Evolutionary conservation across 2,113 vertebrate genomes (phyloP).

Genomic region (Romanogobio albipinnatus): DNA sequence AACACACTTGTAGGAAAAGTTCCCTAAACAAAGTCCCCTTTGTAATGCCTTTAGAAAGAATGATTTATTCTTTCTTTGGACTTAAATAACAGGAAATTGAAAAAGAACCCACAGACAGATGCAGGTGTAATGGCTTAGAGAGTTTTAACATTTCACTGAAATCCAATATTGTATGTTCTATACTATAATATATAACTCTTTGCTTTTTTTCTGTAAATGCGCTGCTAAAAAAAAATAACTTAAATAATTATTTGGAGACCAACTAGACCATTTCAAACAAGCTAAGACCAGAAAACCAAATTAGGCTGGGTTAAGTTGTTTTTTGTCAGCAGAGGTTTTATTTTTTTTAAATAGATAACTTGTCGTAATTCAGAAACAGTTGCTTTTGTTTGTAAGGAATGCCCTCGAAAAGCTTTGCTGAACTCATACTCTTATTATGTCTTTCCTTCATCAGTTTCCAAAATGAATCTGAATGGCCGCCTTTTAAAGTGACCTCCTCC

Average conservation of each 20-base stretch:
- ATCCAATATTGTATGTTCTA: not conserved
- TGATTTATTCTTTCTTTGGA: not conserved
- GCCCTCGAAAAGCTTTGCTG: not conserved
- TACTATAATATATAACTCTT: not conserved
- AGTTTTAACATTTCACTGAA: not conserved
- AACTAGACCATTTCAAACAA: not conserved
- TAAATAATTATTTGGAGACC: not conserved
- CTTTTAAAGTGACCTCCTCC: not conserved
- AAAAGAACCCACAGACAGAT: not conserved
- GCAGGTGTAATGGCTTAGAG: not conserved
- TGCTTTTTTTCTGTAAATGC: not conserved
- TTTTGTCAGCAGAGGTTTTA: too few relatives aligned
- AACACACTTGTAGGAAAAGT: not conserved
- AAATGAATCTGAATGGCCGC: not conserved
- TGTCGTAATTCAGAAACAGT: not conserved
- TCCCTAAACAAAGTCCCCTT: not conserved
- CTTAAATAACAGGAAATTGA: not conserved
- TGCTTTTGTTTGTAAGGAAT: not conserved
- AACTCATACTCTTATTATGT: not conserved
- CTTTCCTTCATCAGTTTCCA: constrained; percentile 45
- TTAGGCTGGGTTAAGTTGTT: not conserved
- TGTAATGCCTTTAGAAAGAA: not conserved
- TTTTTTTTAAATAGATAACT: not conserved
- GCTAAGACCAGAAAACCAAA: not conserved
- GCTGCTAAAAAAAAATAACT: not conserved